These are phyloP conservation scores for Hydropsyche tenuis DNA, from an alignment of 1,140 invertebrate species.

Conservation along the genomic window DNA sequence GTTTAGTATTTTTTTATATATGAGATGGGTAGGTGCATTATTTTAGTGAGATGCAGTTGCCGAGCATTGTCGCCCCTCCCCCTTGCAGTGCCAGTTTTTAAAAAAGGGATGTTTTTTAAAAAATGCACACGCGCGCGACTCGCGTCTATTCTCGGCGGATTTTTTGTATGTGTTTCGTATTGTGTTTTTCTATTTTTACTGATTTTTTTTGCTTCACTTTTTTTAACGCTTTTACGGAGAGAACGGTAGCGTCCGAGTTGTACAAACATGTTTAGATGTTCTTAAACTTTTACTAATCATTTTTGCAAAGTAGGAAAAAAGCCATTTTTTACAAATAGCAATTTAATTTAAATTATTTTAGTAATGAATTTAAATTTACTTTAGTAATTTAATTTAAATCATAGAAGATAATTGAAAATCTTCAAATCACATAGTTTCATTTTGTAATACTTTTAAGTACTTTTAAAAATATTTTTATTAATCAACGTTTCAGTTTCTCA, in stretches of 20 bases:
- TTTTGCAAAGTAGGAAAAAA: too few relatives aligned
- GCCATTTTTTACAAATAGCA: too few relatives aligned
- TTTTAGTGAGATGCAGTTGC: slow-evolving; percentile 4
- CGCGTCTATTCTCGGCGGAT: slow-evolving; percentile 3
- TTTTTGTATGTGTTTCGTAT: neutral
- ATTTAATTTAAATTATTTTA: too few relatives aligned
- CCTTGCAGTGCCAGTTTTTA: neutral
- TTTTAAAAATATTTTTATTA: too few relatives aligned
- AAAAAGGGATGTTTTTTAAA: neutral
- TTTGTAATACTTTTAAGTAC: too few relatives aligned
- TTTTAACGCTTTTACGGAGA: too few relatives aligned
- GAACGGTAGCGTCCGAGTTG: neutral
- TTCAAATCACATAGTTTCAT: too few relatives aligned
- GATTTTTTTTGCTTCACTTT: neutral
- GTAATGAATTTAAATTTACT: too few relatives aligned
- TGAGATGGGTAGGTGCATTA: slow-evolving; percentile 8
- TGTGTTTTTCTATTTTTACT: slow-evolving; percentile 4
- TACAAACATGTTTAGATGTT: neutral
- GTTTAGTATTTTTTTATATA: neutral
- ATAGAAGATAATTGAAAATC: too few relatives aligned
- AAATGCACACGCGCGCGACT: slow-evolving; percentile 8
- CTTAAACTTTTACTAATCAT: neutral
- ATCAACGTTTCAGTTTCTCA: too few relatives aligned
- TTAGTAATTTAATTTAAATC: too few relatives aligned
- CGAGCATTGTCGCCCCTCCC: slow-evolving; percentile 8